Evolutionary conservation across 2,888 invertebrate species (phyloP), one percentile per base, ranked within the genome.

Genomic region (Limulus polyphemus): DNA sequence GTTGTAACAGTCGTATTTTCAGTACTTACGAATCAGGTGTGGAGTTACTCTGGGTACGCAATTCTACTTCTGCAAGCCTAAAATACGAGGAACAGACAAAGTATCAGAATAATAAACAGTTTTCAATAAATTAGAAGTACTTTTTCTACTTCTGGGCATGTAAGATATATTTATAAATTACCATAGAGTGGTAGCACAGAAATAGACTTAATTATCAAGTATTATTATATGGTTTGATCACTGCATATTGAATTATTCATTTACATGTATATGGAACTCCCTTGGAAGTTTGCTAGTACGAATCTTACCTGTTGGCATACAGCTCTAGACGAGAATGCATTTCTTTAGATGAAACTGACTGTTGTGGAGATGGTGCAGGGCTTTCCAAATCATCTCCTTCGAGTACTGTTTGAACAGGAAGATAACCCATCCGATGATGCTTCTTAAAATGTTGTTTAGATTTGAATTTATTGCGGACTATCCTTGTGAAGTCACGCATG

Each of bases 241-340:
- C 32, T 32, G 32, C 7, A 32, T 7, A 32, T 32, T 32, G 5
- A 32, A 7, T 3, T 32, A 32, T 32, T 32, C 32, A 32, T 32
- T 32, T 32, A 32, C 7, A 32, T 32, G 32, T 32, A 32, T 32
- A 32, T 32, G 32, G 7, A 32, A 32, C 32, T 32, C 1, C 5
- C 3, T 3, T 3, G 5, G 32, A 32, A 32, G 32, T 32, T 32
- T 32, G 32, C 32, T 32, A 32, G 32, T 32, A 32, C 3, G 32
- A 32, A 5, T 32, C 32, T 32, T 71, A 75, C 74, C 79, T 74
- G 65, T 90, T 86, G 57, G 97, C 94, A 79, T 95, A 95, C 79
- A 94, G 87, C 79, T 97, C 95, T 48, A 97, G 82, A n/a, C 95
- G 84, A 62, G 94, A 90, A 80, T 98, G 98, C 88, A 98, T 76